Percentiles rank a stretch among this genome's conserved stretches.
Conservation (phyloP, 2,888 invertebrate species). For the Drosophila percnosoma region DNA sequence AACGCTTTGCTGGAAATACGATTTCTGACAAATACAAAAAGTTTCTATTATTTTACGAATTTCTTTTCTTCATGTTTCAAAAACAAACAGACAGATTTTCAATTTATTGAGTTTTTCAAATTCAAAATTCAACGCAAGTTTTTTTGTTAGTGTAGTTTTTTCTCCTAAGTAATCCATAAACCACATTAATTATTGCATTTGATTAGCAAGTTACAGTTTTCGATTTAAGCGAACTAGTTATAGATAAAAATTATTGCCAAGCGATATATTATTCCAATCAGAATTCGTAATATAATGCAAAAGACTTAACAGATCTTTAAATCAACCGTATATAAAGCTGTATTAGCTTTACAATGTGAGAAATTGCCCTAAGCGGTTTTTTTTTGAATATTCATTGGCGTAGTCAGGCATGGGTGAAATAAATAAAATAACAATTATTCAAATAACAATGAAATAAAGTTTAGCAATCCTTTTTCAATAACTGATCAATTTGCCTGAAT, state of each 20-base stretch:
- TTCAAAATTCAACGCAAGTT: too few species aligned
- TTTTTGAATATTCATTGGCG: background rate
- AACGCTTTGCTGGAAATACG: background rate
- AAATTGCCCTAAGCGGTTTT: background rate
- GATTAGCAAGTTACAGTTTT: background rate
- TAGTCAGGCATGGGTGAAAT: background rate
- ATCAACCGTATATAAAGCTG: background rate
- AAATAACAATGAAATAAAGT: too few species aligned
- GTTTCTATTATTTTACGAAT: background rate
- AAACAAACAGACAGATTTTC: fast-evolving
- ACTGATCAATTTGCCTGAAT: background rate
- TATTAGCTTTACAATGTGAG: background rate
- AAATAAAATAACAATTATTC: background rate
- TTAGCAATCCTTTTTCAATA: background rate
- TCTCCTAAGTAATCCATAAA: too few species aligned
- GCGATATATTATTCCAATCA: background rate
- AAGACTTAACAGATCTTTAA: background rate
- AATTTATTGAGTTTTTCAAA: background rate
- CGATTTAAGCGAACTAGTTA: background rate
- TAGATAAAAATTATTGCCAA: background rate
- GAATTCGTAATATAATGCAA: background rate
- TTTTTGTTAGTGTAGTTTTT: background rate
- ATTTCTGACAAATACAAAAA: background rate
- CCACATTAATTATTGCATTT: background rate
- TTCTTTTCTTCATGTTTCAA: background rate